phyloP scores from a whole-genome alignment of 2,888 invertebrate species.

The Leptinotarsa juncta region DNA sequence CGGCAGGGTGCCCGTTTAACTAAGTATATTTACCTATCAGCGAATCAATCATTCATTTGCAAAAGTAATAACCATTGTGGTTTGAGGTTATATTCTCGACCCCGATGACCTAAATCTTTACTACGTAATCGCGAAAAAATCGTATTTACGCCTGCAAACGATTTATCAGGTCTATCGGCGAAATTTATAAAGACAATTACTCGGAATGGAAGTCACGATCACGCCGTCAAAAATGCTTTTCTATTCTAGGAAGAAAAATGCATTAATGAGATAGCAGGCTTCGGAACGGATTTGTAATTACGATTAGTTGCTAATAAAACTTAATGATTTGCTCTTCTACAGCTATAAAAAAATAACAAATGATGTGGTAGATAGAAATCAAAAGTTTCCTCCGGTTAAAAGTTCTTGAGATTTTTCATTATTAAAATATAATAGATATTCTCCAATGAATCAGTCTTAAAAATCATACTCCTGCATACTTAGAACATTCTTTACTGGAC shows the following conservation, averaged over 20 bases:
- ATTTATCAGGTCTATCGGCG: conserved; percentile 37
- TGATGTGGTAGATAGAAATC: background rate
- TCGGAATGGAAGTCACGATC: conserved; percentile 35
- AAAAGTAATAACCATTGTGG: background rate
- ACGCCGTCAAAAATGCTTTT: conserved; percentile 25
- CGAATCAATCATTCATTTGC: conserved; percentile 17
- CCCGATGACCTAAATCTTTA: conserved; percentile 29
- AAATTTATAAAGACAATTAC: conserved; percentile 36
- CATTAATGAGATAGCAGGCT: conserved; percentile 18
- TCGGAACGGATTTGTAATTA: conserved; percentile 17
- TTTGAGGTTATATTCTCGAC: conserved; percentile 32
- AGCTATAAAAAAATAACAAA: conserved; percentile 2
- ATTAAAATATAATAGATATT: too few species aligned
- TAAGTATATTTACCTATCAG: conserved; percentile 15
- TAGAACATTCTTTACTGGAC: too few species aligned
- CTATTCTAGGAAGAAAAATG: conserved; percentile 29
- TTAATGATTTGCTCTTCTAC: background rate
- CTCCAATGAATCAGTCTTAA: too few species aligned
- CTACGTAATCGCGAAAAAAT: conserved; percentile 29
- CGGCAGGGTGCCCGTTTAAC: background rate
- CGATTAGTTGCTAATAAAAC: conserved; percentile 1
- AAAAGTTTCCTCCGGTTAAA: background rate
- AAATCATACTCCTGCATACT: too few species aligned
- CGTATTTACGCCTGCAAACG: conserved; percentile 26
- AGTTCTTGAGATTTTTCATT: too few species aligned